A percentile compares a stretch with the other conserved stretches of the same genome.
These are phyloP conservation scores for Crypturellus tataupa DNA, from an alignment of 2,797 vertebrate species.

Conservation along the genomic window DNA sequence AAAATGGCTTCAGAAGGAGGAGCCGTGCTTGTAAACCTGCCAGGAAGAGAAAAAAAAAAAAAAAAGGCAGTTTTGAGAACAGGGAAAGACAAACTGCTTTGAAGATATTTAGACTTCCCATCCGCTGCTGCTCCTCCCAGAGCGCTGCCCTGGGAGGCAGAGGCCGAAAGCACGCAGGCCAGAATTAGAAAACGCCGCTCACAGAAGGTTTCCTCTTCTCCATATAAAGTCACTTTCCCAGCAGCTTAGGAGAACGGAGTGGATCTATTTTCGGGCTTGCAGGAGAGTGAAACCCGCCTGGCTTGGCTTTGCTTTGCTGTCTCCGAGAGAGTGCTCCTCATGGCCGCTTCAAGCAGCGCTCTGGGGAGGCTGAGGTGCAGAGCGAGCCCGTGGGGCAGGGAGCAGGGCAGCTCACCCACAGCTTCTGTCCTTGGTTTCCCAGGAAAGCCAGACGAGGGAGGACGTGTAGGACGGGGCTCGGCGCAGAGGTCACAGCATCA, in stretches of 20 bases:
- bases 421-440: not conserved
- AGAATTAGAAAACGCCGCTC: not conserved
- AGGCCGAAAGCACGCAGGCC: not conserved
- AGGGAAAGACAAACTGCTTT: not conserved
- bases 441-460: not conserved
- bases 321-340: not conserved
- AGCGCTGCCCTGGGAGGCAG: not conserved
- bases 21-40: not conserved
- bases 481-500: not conserved
- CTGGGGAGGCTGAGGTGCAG: not conserved
- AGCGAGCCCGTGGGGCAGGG: not conserved
- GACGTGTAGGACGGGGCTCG: not conserved
- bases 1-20: not conserved
- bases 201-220: conserved; percentile 37
- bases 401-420: not conserved
- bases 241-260: not conserved
- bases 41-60: not conserved
- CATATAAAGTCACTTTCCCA: conserved; percentile 60
- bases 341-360: not conserved
- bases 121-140: not conserved
- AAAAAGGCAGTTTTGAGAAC: not conserved
- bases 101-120: not conserved
- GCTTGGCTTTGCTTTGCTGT: not conserved
- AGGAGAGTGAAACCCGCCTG: not conserved
- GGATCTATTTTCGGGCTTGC: conserved; percentile 36